Evolutionary conservation across 2,888 invertebrate genomes (phyloP), one percentile per base, ranked within the genome.

Genomic region (Amblyteles armatorius): DNA sequence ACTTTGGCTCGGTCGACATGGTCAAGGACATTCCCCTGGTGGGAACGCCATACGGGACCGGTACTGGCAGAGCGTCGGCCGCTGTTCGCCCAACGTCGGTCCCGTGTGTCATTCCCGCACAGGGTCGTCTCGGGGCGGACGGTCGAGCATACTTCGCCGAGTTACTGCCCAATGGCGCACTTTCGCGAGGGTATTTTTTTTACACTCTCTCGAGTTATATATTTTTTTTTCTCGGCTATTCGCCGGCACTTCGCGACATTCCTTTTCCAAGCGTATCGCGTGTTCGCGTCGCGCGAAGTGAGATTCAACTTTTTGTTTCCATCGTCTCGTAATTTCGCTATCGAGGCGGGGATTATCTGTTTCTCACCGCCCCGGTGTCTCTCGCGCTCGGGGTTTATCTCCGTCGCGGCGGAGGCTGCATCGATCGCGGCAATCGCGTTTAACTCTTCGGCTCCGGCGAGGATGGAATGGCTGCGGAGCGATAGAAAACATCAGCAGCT

Each of bases 401-500:
- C 69, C 55, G 44, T 63, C 50, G 19, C 26, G 29, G 52, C 57
- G 67, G 60, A 60, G 55, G 26, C 67, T 40, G 74, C 50, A 71
- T 68, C 57, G 69, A 65, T 68, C 67, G 74, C 63, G 67, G 76
- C 68, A 82, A 79, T 72, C 72, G 67, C 44, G 19, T 50, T 52
- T 36, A 60, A 65, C 44, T 72, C 65, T 79, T 52, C 55, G 52
- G 72, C 26, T 52, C 60, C 69, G 57, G 57, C 74, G 48, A 40
- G 44, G 72, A 67, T 36, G 40, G 72, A 76, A 67, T 48, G 52
- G 52, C 60, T 60, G 72, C 29, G 71, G 57, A 57, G 69, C 52
- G 71, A 82, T 74, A 78, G 78, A 78, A 78, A 74, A n/a, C 77
- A 65, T 82, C 76, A 72, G 60, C 44, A 48, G 77, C 65, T 48